Base-by-base conservation (phyloP, 2,113 vertebrate species). In the Lepisosteus osseus region DNA sequence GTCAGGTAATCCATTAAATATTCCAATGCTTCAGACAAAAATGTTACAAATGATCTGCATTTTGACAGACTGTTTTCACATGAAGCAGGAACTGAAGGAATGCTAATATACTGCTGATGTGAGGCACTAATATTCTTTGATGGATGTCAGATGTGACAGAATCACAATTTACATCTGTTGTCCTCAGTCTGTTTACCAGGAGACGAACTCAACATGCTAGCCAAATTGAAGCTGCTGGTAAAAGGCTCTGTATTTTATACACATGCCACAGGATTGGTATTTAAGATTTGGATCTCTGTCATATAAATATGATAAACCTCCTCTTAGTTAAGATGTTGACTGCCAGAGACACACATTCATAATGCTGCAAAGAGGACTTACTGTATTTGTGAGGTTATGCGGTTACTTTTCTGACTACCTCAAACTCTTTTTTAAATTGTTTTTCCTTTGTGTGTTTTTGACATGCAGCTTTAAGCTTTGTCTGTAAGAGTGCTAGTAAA, bases 71-170 rank as follows among this genome's bases (percentile, higher is more conserved):
- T 6, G 12, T 4, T 55, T 55, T 59, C n/a, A 13, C 14, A 59
- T 59, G 4, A 59, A 5, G 13, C n/a, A 13, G 57, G 2, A 59
- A 59, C 57, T n/a, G 14, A 4, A 3, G 57, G 6, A 59, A 59
- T 59, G 57, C 57, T 59, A 59, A n/a, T 59, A 59, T 14, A n/a
- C 12, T 59, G 57, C 5, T 59, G n/a, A 59, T 59, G 57, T 59
- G 57, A 6, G 12, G n/a, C 4, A 59, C 4, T 59, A 59, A 59
- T 59, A 59, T 59, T 6, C 57, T 59, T 8, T 59, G 57, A 59
- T 59, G 57, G 12, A 59, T 14, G 57, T 59, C 57, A 59, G 57
- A 59, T 13, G 57, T 59, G 57, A n/a, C 57, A 59, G 6, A 59
- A 59, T n/a, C 57, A 59, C 13, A 15, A 59, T 59, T 59, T 15